Evolutionary conservation across 2,113 vertebrate species (phyloP).

Genomic region (Ciconia stormi): DNA sequence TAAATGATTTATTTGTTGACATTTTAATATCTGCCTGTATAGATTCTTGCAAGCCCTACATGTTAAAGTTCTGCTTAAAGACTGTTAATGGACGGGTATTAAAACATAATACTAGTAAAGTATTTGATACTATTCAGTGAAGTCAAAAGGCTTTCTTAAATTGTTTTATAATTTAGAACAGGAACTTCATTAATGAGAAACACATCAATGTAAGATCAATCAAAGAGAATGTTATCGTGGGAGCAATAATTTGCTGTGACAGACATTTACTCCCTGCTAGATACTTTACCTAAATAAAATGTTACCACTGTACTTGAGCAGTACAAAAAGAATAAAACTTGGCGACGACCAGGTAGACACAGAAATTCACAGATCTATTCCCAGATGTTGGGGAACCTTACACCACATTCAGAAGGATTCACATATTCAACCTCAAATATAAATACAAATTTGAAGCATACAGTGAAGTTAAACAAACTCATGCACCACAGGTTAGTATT

Average conservation of each 20-base stretch:
- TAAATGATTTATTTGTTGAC: conserved; percentile 6
- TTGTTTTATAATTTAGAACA: conserved; percentile 40
- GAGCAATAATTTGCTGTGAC: not conserved
- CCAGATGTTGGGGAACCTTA: not conserved
- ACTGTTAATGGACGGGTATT: not conserved
- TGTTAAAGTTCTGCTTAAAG: conserved; percentile 16
- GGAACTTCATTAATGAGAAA: not conserved
- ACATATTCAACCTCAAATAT: not conserved
- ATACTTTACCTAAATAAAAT: not conserved
- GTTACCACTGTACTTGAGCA: not conserved
- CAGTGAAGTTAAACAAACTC: not conserved
- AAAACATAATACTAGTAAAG: conserved; percentile 32
- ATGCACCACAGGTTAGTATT: not conserved
- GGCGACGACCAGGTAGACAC: not conserved
- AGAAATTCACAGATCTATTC: not conserved
- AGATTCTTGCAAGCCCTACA: not conserved
- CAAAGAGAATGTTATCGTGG: not conserved
- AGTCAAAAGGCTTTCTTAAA: conserved; percentile 31
- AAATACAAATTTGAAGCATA: not conserved
- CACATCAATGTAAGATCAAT: conserved; percentile 7
- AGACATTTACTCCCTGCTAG: not conserved
- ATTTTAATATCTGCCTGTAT: not conserved
- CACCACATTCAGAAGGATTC: not conserved
- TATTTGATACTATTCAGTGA: not conserved
- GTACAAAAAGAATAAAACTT: not conserved